Evolutionary conservation across 1,140 invertebrate species (phyloP), one percentile per base, ranked within the genome.

Genomic region (Diorhabda elongata): DNA sequence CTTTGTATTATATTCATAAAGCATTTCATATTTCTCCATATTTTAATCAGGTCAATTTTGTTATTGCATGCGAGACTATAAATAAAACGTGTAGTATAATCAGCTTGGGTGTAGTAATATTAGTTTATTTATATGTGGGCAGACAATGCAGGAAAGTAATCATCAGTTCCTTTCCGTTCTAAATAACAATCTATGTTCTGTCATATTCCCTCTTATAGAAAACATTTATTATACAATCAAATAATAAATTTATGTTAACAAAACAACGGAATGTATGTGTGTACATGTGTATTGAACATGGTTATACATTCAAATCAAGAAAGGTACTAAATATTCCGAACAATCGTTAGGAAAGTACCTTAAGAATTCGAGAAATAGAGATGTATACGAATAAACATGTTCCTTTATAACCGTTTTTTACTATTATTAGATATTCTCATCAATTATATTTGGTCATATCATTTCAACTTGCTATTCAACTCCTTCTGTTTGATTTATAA

Each of bases 401-500:
- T 26, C 0, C 26, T 26, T 26, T 26, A 26, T 26, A 26, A 26
- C 26, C 26, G 26, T 26, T 26, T 26, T 26, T 26, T 26, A 26
- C 26, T 26, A 26, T 26, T 26, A 26, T 26, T 26, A n/a, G n/a
- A 2, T 56, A 56, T 56, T 56, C n/a, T 56, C 52, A 56, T 56
- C 52, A 56, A 56, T 7, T 56, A 56, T 56, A 56, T 56, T 26
- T 26, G 26, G 26, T 45, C 6, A 56, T 61, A 57, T 60, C 52
- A 59, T 42, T 67, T 67, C 65, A 67, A 67, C 42, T 60, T 59
- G 59, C 42, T 43, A 60, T 44, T 59, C 57, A 43, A 42, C 52
- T 67, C 6, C 57, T 60, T n/a, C 57, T 6, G 57, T 44, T 44
- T 67, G 65, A 67, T 67, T 67, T 67, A 67, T 67, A 8, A 26